These are phyloP conservation scores for Zaprionus bogoriensis DNA, from an alignment of 2,888 invertebrate species.

Conservation along the genomic window DNA sequence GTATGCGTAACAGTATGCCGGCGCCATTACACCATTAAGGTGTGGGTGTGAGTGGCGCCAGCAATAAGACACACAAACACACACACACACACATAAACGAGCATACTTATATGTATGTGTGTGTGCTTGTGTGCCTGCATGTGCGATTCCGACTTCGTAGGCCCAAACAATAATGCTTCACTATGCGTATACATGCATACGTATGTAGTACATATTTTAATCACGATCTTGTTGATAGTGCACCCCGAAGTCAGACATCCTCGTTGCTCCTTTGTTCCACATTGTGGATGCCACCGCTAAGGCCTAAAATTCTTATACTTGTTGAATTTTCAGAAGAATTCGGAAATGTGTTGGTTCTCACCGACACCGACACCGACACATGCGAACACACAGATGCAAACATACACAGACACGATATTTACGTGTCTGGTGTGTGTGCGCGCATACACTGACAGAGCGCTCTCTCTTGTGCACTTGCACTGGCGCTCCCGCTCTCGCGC, in stretches of 20 bases:
- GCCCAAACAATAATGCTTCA: conserved; percentile 2
- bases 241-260: conserved; percentile 16
- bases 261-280: conserved; percentile 31
- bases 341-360: conserved; percentile 53
- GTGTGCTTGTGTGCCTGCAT: conserved; percentile 8
- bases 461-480: conserved; percentile 50
- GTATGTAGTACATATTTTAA: conserved; percentile 9
- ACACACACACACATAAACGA: conserved; percentile 12
- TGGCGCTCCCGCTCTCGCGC: conserved; percentile 14
- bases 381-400: conserved; percentile 1
- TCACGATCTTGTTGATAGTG: conserved; percentile 16
- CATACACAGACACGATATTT: not conserved
- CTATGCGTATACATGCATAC: not conserved
- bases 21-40: conserved; percentile 35
- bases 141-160: conserved; percentile 12
- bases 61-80: conserved; percentile 12
- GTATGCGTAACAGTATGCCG: conserved; percentile 32
- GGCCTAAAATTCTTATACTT: conserved; percentile 42
- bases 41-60: conserved; percentile 50
- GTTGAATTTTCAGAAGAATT: conserved; percentile 57
- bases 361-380: conserved; percentile 8
- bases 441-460: not conserved
- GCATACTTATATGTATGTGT: not conserved
- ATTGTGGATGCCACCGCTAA: conserved; percentile 19
- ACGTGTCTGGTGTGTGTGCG: not conserved